Evolutionary conservation across 2,113 vertebrate genomes (phyloP).

Genomic region (Phylloscopus trochilus): DNA sequence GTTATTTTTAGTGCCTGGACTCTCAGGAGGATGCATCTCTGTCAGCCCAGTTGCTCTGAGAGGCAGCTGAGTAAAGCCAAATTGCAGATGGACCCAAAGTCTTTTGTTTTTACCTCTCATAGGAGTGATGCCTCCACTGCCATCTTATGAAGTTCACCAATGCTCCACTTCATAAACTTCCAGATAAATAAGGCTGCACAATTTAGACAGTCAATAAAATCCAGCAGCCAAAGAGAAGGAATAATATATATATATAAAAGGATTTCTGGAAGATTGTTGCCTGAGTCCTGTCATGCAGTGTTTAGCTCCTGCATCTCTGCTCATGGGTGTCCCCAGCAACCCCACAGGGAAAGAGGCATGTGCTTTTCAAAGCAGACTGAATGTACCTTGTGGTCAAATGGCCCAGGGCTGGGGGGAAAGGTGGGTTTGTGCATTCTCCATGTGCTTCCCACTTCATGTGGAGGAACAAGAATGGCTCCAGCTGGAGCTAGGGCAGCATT

Average conservation of each 20-base stretch:
- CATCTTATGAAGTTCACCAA: background rate
- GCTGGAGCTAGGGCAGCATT: background rate
- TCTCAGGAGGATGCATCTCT: background rate
- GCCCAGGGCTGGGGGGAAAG: background rate
- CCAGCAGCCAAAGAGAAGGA: background rate
- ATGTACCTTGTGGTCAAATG: background rate
- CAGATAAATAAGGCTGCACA: background rate
- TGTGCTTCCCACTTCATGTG: background rate
- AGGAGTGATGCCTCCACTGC: background rate
- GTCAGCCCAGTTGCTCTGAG: background rate
- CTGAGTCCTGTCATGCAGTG: background rate
- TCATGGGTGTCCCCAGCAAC: background rate
- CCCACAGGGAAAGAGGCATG: background rate
- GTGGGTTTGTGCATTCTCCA: background rate
- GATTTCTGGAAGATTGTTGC: background rate
- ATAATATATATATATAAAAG: too few species aligned
- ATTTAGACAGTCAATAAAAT: background rate
- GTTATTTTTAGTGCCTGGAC: background rate
- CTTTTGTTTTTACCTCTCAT: background rate
- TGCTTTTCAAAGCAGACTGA: background rate
- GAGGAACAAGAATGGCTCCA: background rate
- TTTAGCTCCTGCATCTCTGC: background rate
- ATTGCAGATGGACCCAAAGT: background rate
- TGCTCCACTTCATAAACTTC: background rate
- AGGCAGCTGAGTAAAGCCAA: background rate